These are phyloP conservation scores for Drosophila pseudotakahashii DNA, from an alignment of 2,888 invertebrate genomes.

Conservation along the genomic window DNA sequence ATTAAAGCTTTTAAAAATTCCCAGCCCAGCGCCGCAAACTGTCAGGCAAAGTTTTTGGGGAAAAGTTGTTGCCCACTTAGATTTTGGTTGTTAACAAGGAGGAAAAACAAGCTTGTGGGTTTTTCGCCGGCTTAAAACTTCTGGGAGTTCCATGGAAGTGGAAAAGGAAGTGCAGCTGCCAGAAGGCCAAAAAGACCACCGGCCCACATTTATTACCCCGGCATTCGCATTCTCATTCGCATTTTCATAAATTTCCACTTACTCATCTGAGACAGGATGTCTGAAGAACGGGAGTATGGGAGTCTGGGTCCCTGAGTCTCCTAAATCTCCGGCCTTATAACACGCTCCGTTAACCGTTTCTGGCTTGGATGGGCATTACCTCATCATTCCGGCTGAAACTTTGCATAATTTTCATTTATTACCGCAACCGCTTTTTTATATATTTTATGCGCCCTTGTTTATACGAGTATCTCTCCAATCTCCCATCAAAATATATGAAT, in stretches of 20 bases:
- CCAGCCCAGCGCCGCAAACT: slow-evolving; percentile 45
- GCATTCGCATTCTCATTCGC: slow-evolving; percentile 47
- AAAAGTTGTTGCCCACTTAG: slow-evolving; percentile 77
- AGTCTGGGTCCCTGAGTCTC: slow-evolving; percentile 21
- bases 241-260: slow-evolving; percentile 78
- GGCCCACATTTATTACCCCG: slow-evolving; percentile 55
- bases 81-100: slow-evolving; percentile 69
- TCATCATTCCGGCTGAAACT: slow-evolving; percentile 76
- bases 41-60: slow-evolving; percentile 60
- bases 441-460: slow-evolving; percentile 30
- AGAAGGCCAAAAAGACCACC: slow-evolving; percentile 6
- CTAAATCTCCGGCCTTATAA: slow-evolving; percentile 62
- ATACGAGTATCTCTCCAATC: slow-evolving; percentile 25
- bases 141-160: slow-evolving; percentile 23
- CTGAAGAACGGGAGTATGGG: neutral
- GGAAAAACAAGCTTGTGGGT: slow-evolving; percentile 21
- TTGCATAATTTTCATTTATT: slow-evolving; percentile 78
- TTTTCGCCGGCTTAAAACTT: slow-evolving; percentile 44
- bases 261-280: slow-evolving; percentile 56
- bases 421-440: slow-evolving; percentile 68
- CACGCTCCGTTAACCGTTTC: slow-evolving; percentile 76
- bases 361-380: slow-evolving; percentile 70
- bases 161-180: slow-evolving; percentile 56
- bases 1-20: slow-evolving; percentile 57
- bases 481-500: slow-evolving; percentile 30